Evolutionary conservation across 92 coral and sea anemone species (phyloP), one percentile per base, ranked within the genome.

Genomic region (Epizoanthus ramosus): DNA sequence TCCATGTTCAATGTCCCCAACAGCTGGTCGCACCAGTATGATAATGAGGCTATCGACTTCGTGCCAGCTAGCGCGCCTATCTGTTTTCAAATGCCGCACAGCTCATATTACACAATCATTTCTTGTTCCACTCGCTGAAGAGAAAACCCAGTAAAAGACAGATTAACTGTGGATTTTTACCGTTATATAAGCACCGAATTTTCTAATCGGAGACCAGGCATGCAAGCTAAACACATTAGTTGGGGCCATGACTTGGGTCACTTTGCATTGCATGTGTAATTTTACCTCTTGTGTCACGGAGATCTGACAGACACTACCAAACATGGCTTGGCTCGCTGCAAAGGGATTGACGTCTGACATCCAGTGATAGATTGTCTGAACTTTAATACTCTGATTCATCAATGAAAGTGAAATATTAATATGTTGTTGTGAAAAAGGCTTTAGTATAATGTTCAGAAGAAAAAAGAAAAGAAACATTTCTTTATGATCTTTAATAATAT

Each of bases 11-110:
- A 71, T 71, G 60, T 6, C 39, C 79, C 22, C 54, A 41, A 69
- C 82, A 77, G 68, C 57, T 77, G 82, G 59, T 45, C 9, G 72
- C 43, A 12, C 1, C 6, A 77, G 23, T 77, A 77, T 61, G 82
- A 18, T 77, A 77, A 77, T 77, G 39, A 77, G 70, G 54, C 18
- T 7, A 35, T 14, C 24, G 68, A 63, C 63, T 9, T 33, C 3
- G 68, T 76, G 81, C 45, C 68, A 60, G 68, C 82, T 50, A 31
- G 39, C 70, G 63, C 70, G 31, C 61, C 31, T 77, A 77, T 77
- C 82, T 77, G 82, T 57, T 60, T 77, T 77, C 82, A 77, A 41
- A 77, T 77, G 37, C 82, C 71, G 22, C 37, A 21, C 17, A 18
- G 82, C 16, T 43, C 17, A 9, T 19, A 16, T 77, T 77, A 60